These are phyloP conservation scores for Ornithoptera alexandrae DNA, from an alignment of 2,888 invertebrate species.

Conservation along the genomic window DNA sequence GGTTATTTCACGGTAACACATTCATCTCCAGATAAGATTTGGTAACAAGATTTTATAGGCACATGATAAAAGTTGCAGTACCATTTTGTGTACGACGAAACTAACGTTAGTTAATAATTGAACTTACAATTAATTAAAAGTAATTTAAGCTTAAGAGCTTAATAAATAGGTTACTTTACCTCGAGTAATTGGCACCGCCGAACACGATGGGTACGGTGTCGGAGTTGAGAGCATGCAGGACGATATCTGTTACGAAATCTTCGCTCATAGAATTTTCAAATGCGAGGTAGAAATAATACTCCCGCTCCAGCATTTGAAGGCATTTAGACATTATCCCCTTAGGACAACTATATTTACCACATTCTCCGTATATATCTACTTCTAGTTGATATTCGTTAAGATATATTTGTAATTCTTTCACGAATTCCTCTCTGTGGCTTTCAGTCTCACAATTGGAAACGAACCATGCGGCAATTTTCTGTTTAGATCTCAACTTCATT, in stretches of 20 bases:
- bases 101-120: too few relatives aligned
- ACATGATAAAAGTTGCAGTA: too few relatives aligned
- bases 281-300: slow-evolving; percentile 63
- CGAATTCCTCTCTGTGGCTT: slow-evolving; percentile 51
- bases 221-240: slow-evolving; percentile 71
- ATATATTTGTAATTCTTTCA: slow-evolving; percentile 40
- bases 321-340: slow-evolving; percentile 48
- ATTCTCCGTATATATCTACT: slow-evolving; percentile 55
- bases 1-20: too few relatives aligned
- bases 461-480: slow-evolving; percentile 58
- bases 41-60: too few relatives aligned
- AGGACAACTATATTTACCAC: slow-evolving; percentile 53
- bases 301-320: slow-evolving; percentile 44
- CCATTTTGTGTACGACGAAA: too few relatives aligned
- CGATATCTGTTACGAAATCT: slow-evolving; percentile 68
- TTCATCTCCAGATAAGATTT: too few relatives aligned
- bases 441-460: slow-evolving; percentile 55
- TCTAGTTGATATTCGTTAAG: slow-evolving; percentile 46
- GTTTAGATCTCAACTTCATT: slow-evolving; percentile 43
- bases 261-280: slow-evolving; percentile 62
- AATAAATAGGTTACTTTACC: slow-evolving; percentile 40
- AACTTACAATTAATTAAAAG: too few relatives aligned
- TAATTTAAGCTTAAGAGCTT: too few relatives aligned
- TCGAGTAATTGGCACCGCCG: slow-evolving; percentile 83
- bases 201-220: slow-evolving; percentile 83